Percentiles rank a stretch among this genome's conserved stretches.
phyloP scores from a whole-genome alignment of 2,113 vertebrate genomes.

The Osmerus mordax region DNA sequence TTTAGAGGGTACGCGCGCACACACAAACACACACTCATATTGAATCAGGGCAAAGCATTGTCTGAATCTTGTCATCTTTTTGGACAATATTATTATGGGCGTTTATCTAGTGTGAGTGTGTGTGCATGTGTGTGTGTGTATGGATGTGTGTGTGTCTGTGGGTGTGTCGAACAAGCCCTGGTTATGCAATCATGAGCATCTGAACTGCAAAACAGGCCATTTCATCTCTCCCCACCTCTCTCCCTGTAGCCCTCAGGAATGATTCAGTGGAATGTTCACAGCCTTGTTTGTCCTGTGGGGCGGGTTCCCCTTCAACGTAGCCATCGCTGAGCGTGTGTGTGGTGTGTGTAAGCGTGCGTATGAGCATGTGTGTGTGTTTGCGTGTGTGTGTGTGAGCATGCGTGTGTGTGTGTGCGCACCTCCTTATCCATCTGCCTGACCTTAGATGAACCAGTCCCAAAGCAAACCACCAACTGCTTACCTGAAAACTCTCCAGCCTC shows the following conservation, averaged over 20 bases:
- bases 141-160: background rate
- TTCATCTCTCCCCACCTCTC: slow-evolving; percentile 45
- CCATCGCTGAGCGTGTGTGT: slow-evolving; percentile 13
- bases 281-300: slow-evolving; percentile 48
- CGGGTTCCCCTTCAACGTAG: slow-evolving; percentile 24
- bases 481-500: too few relatives aligned
- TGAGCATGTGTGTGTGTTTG: slow-evolving; percentile 13
- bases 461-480: too few relatives aligned
- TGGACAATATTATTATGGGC: too few relatives aligned
- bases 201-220: slow-evolving; percentile 45
- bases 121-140: background rate
- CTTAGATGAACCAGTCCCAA: too few relatives aligned
- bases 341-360: slow-evolving; percentile 29
- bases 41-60: slow-evolving; percentile 29
- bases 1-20: too few relatives aligned
- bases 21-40: too few relatives aligned
- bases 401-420: slow-evolving; percentile 16
- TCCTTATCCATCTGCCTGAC: background rate
- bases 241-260: slow-evolving; percentile 40
- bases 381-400: slow-evolving; percentile 19
- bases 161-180: slow-evolving; percentile 34
- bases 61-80: too few relatives aligned
- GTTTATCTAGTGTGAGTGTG: too few relatives aligned
- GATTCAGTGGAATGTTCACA: slow-evolving; percentile 55
- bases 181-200: slow-evolving; percentile 57